These are phyloP conservation scores for Lottia gigantea DNA, from an alignment of 2,888 invertebrate species.

Conservation along the genomic window DNA sequence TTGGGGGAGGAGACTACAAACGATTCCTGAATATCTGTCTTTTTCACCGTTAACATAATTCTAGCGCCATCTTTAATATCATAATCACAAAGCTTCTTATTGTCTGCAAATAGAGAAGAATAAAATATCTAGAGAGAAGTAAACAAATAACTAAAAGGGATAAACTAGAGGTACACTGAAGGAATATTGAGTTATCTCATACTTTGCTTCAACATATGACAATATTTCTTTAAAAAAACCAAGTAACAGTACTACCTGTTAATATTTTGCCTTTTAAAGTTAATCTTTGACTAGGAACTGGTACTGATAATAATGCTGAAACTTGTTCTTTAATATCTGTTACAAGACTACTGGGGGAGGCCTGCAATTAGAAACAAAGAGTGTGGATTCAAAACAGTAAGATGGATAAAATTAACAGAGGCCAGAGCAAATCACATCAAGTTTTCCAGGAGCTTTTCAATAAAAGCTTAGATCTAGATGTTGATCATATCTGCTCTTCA, in stretches of 20 bases:
- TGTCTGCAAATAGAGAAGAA: conserved; percentile 40
- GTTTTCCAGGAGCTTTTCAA: too few species aligned
- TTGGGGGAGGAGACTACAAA: conserved; percentile 32
- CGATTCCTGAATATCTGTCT: conserved; percentile 28
- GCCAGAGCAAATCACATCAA: too few species aligned
- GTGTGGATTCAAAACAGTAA: too few species aligned
- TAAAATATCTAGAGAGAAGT: too few species aligned
- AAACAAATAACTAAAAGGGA: too few species aligned
- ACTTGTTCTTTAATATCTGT: conserved; percentile 53
- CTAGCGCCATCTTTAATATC: conserved; percentile 50
- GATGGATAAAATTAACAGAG: too few species aligned
- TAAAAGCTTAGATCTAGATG: too few species aligned
- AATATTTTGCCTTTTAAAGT: conserved; percentile 55
- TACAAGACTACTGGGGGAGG: conserved; percentile 46
- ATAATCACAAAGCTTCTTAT: conserved; percentile 49
- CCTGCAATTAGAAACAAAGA: conserved; percentile 38
- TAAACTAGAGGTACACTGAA: too few species aligned
- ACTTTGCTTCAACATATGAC: too few species aligned
- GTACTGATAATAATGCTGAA: conserved; percentile 48
- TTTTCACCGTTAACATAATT: conserved; percentile 50
- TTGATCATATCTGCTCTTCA: too few species aligned
- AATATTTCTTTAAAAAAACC: too few species aligned
- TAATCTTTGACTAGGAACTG: conserved; percentile 54
- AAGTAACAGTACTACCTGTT: conserved; percentile 31
- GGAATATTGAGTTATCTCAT: too few species aligned